Evolutionary conservation across 2,797 vertebrate species (phyloP), one percentile per base, ranked within the genome.

Genomic region (Onychomys leucogaster): DNA sequence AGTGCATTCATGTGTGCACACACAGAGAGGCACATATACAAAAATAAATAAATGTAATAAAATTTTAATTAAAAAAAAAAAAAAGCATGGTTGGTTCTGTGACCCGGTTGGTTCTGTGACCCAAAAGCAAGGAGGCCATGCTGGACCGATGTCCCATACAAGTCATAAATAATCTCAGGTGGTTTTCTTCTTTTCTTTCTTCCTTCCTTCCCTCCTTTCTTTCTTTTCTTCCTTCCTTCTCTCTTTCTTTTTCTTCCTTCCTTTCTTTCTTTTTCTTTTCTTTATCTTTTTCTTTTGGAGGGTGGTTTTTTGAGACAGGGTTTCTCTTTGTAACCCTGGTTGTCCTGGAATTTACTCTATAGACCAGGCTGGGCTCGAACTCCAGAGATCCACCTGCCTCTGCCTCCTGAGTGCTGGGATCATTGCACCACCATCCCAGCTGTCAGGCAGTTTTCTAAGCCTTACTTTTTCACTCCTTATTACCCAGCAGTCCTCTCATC

Each of bases 181-280:
- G 52, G 43, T 77, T 67, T 55, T 19, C 19, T 59, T 21, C 55
- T 52, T 11, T 32, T 65, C 11, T 10, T 27, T 9, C 21, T 61
- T 57, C 5, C 5, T 67, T 34, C 6, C 0, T 37, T 7, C 29
- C 32, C 13, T 17, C 3, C 13, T 5, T 0, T 14, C 5, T 59
- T 59, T 57, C 27, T 2, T 63, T 10, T 12, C 27, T 61, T n/a
- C 59, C 57, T 59, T 6, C 21, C 17, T 59, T 5, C 16, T 2
- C 59, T 7, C 17, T 17, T 23, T 23, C n/a, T 13, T 12, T 67
- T 34, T n/a, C n/a, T n/a, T n/a, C 57, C 14, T 57, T 55, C 9
- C 3, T 63, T 29, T 14, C 1, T 37, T 37, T 17, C 19, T 23
- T 69, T 2, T 34, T 69, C 16, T 0, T 19, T 69, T 13, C 6